phyloP scores from a whole-genome alignment of 1,140 invertebrate species.

The Cydia pomonella region DNA sequence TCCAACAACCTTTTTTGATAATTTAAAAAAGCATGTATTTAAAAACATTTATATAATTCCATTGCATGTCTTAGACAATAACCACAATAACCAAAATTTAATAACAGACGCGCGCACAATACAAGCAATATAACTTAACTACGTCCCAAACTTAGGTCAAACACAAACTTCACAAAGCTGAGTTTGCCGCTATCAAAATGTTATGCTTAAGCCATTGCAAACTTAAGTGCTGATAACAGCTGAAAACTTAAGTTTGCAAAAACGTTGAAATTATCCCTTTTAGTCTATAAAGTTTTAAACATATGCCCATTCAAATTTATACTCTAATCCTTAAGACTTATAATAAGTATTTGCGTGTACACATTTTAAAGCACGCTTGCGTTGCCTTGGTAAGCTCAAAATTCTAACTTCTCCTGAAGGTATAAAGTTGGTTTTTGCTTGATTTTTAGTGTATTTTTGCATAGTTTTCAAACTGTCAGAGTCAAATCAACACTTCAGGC shows the following conservation, averaged over 20 bases:
- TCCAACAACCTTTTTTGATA: too few relatives aligned
- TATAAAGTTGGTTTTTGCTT: neutral
- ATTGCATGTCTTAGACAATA: too few relatives aligned
- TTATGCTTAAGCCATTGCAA: neutral
- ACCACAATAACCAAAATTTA: too few relatives aligned
- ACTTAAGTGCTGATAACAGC: neutral
- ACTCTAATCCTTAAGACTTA: neutral
- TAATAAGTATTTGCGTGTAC: neutral
- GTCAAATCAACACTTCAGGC: neutral
- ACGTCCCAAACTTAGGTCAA: neutral
- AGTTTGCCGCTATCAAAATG: neutral
- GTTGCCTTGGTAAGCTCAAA: neutral
- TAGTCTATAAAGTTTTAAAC: neutral
- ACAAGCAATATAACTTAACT: slow-evolving; percentile 4
- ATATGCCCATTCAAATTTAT: neutral
- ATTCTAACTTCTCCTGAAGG: neutral
- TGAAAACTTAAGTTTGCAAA: slow-evolving; percentile 2
- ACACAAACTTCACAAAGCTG: neutral
- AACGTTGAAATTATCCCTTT: neutral
- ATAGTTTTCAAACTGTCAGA: neutral
- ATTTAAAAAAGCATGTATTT: too few relatives aligned
- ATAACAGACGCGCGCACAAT: neutral
- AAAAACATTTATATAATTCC: too few relatives aligned
- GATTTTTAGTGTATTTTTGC: neutral
- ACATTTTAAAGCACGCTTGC: neutral